These are phyloP conservation scores for Platysternon megacephalum DNA, from an alignment of 2,113 vertebrate species.

Conservation along the genomic window DNA sequence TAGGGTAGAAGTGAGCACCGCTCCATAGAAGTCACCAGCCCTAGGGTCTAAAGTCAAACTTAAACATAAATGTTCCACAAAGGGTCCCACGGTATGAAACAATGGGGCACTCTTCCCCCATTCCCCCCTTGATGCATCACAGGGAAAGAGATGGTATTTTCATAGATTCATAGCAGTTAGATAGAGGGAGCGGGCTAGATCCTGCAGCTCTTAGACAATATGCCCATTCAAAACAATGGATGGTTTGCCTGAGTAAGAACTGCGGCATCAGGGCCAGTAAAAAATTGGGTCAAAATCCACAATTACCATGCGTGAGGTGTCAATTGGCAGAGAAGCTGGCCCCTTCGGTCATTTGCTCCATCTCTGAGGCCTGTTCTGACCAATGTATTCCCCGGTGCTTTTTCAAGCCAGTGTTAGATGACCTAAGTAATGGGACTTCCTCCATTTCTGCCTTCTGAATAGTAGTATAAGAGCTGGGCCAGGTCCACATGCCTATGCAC, in stretches of 20 bases:
- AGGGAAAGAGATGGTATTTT: background rate
- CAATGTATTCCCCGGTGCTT: background rate
- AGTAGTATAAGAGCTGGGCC: background rate
- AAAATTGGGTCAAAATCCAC: background rate
- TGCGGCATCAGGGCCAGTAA: background rate
- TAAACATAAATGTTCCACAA: background rate
- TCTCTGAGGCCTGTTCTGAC: accelerated
- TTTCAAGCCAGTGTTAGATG: background rate
- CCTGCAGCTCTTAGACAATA: background rate
- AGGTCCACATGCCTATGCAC: background rate
- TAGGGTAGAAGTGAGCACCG: background rate
- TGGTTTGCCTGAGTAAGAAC: background rate
- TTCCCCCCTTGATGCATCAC: background rate
- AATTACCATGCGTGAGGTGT: background rate
- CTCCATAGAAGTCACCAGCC: background rate
- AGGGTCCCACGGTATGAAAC: background rate
- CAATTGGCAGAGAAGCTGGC: background rate
- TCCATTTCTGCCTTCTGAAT: background rate
- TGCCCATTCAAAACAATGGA: background rate
- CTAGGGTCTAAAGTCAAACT: background rate
- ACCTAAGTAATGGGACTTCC: background rate
- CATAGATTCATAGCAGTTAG: background rate
- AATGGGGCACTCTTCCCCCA: background rate
- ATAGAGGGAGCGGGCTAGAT: background rate
- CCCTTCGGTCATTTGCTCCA: accelerated